Evolutionary conservation across 2,888 invertebrate species (phyloP).

Genomic region (Eilema griseolum): DNA sequence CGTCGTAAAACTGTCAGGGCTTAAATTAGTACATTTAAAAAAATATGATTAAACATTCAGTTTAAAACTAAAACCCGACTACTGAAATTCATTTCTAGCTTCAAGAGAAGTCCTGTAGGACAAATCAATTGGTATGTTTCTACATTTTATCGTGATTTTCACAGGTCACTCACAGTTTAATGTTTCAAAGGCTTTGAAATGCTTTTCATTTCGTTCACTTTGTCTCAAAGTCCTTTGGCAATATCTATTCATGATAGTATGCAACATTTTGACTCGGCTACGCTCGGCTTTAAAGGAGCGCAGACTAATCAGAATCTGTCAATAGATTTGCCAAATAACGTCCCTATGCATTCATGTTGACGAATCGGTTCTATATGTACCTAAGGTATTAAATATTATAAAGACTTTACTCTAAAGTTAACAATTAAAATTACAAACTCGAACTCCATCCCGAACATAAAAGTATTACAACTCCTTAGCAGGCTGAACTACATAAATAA

Average conservation of each 20-base stretch:
- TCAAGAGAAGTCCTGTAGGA: too few relatives aligned
- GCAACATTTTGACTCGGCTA: neutral
- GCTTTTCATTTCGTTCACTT: neutral
- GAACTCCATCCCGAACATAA: constrained; percentile 22
- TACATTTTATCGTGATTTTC: too few relatives aligned
- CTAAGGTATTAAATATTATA: too few relatives aligned
- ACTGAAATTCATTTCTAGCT: too few relatives aligned
- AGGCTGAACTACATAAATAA: constrained; percentile 28
- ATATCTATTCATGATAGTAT: neutral
- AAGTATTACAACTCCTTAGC: constrained; percentile 39
- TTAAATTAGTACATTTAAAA: too few relatives aligned
- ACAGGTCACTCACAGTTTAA: too few relatives aligned
- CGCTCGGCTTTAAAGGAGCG: neutral
- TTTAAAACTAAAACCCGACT: too few relatives aligned
- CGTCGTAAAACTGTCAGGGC: too few relatives aligned
- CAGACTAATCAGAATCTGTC: neutral
- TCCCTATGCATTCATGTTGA: neutral
- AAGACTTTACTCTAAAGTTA: neutral
- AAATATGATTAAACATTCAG: too few relatives aligned
- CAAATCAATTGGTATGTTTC: too few relatives aligned
- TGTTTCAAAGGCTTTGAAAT: too few relatives aligned
- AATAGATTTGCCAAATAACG: neutral
- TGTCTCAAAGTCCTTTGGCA: neutral
- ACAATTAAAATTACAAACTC: neutral
- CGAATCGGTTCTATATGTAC: neutral